phyloP scores from a whole-genome alignment of 2,888 invertebrate species.

The Ennomos quercinarius region DNA sequence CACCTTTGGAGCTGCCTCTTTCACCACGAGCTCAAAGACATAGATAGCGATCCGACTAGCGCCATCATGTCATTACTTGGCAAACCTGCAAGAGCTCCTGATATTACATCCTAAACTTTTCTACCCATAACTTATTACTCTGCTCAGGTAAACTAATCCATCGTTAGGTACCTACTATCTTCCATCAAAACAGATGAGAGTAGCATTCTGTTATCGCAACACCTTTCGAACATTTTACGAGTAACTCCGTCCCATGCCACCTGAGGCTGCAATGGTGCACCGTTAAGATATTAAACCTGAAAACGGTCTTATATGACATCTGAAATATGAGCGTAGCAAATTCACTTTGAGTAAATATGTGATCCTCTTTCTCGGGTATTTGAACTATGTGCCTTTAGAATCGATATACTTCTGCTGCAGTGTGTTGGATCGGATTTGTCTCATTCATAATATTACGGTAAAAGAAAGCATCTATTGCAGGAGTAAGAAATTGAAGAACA shows the following conservation, averaged over 20 bases:
- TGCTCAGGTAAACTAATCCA: neutral
- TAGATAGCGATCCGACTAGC: too few species aligned
- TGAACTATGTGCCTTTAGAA: conserved; percentile 10
- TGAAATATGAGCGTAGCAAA: conserved; percentile 28
- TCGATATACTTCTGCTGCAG: conserved; percentile 1
- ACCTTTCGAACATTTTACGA: conserved; percentile 19
- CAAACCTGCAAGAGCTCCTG: too few species aligned
- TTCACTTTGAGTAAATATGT: conserved; percentile 30
- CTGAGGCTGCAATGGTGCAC: conserved; percentile 28
- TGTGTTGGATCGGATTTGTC: neutral
- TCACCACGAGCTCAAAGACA: too few species aligned
- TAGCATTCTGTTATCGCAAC: neutral
- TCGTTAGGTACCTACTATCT: neutral
- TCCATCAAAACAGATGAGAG: conserved; percentile 10
- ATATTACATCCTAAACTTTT: too few species aligned
- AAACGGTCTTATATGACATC: conserved; percentile 26
- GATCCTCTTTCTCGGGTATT: conserved; percentile 20
- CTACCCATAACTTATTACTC: too few species aligned
- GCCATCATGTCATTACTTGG: too few species aligned
- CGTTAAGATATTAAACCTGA: conserved; percentile 27
- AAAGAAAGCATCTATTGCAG: too few species aligned
- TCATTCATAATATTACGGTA: too few species aligned
- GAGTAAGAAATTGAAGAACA: too few species aligned
- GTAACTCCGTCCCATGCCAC: conserved; percentile 13
- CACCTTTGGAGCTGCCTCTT: too few species aligned